These are phyloP conservation scores for Lycorma delicatula DNA, from an alignment of 1,140 invertebrate genomes.

Conservation along the genomic window DNA sequence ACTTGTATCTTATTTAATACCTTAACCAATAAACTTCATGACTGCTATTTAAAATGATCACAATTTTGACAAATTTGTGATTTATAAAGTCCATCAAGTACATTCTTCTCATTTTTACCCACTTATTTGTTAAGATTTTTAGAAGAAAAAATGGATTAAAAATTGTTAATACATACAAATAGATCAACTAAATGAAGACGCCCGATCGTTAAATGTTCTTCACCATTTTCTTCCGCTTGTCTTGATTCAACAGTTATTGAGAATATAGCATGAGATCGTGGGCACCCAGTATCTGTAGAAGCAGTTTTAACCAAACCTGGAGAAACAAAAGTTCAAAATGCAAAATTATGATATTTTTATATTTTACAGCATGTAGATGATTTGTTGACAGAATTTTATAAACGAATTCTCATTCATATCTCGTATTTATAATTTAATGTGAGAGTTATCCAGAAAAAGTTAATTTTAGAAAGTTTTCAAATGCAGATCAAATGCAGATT, in stretches of 20 bases:
- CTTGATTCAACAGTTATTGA: conserved; percentile 78
- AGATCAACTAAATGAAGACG: conserved; percentile 78
- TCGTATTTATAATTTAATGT: too few relatives aligned
- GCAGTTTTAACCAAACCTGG: conserved; percentile 62
- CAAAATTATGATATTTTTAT: too few relatives aligned
- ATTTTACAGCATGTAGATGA: too few relatives aligned
- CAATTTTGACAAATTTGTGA: too few relatives aligned
- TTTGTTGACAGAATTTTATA: too few relatives aligned
- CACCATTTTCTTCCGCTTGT: conserved; percentile 49
- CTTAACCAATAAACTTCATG: too few relatives aligned
- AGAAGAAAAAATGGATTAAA: not conserved
- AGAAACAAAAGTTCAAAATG: conserved; percentile 18
- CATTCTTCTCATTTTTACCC: not conserved
- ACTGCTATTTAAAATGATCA: too few relatives aligned
- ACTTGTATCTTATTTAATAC: too few relatives aligned
- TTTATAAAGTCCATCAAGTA: not conserved
- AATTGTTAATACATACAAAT: conserved; percentile 47
- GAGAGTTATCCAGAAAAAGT: too few relatives aligned
- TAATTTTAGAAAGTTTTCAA: too few relatives aligned
- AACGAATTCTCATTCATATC: too few relatives aligned
- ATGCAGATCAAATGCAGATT: too few relatives aligned
- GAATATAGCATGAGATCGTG: conserved; percentile 81
- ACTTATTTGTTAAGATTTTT: not conserved
- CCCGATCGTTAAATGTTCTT: conserved; percentile 62
- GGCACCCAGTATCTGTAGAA: conserved; percentile 80